A percentile compares a stretch with the other conserved stretches of the same genome.
phyloP scores from a whole-genome alignment of 2,797 vertebrate species.

The Sylvilagus floridanus region DNA sequence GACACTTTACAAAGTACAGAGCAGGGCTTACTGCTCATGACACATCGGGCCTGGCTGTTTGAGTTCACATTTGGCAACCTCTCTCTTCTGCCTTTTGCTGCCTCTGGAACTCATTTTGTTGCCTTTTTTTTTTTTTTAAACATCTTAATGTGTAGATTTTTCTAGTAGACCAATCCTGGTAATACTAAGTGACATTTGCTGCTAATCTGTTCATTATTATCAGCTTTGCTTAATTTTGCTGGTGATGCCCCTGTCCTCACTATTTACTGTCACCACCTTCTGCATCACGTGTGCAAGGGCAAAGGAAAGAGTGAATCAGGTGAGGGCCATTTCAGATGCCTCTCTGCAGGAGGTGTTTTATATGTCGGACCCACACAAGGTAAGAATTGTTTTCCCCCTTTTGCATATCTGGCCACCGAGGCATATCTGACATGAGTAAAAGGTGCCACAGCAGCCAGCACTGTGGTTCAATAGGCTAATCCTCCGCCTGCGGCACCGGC shows the following conservation, averaged over 20 bases:
- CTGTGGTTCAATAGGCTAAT: no score
- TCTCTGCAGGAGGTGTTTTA: neutral
- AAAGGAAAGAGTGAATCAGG: neutral
- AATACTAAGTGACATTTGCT: neutral
- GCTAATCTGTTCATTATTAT: neutral
- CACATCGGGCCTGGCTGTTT: neutral
- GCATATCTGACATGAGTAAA: no score
- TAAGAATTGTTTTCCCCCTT: neutral
- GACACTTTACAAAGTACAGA: neutral
- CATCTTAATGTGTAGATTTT: neutral
- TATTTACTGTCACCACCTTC: neutral
- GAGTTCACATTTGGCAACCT: neutral
- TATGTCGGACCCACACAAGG: neutral
- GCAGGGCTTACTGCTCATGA: neutral
- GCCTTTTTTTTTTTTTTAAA: neutral
- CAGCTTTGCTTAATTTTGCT: conserved; percentile 28
- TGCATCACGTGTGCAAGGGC: neutral
- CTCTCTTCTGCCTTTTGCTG: conserved; percentile 27
- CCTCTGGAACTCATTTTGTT: conserved; percentile 9
- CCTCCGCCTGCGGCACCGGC: no score
- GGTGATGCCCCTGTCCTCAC: neutral
- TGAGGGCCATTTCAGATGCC: neutral
- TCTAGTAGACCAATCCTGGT: neutral
- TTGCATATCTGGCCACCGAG: neutral
- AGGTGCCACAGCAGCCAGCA: neutral